These are phyloP conservation scores for Bicyclus anynana DNA, from an alignment of 1,140 invertebrate species.

Conservation along the genomic window DNA sequence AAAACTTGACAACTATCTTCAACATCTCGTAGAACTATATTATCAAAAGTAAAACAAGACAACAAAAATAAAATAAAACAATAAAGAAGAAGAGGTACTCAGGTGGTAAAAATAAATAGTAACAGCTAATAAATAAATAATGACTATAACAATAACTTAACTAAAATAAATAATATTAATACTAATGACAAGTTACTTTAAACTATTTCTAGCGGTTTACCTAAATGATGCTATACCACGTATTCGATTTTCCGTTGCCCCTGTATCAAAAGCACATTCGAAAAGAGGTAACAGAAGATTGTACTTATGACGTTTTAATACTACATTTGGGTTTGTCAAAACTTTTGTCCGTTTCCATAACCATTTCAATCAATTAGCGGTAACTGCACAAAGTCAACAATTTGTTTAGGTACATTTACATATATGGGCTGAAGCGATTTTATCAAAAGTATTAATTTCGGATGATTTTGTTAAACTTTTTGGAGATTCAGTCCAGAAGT, in stretches of 20 bases:
- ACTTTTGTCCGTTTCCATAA: conserved; percentile 1
- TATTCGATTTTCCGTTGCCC: conserved; percentile 68
- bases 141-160: conserved; percentile 60
- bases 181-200: conserved; percentile 76
- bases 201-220: conserved; percentile 69
- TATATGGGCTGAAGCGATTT: neutral
- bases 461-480: no score
- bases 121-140: conserved; percentile 47
- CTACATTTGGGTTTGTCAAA: conserved; percentile 30
- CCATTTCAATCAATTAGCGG: neutral
- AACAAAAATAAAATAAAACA: conserved; percentile 39
- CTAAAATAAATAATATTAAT: conserved; percentile 74
- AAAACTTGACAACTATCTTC: conserved; percentile 9
- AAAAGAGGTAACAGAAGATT: conserved; percentile 74
- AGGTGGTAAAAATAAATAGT: conserved; percentile 72
- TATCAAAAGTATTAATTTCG: neutral
- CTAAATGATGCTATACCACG: conserved; percentile 55
- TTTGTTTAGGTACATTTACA: no score
- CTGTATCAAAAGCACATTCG: conserved; percentile 53
- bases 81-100: conserved; percentile 65
- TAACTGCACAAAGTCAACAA: neutral
- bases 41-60: conserved; percentile 26
- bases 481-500: no score
- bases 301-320: conserved; percentile 52
- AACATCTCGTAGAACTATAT: conserved; percentile 27